Percentiles rank a stretch among this genome's conserved stretches.
Conservation (phyloP, 2,797 vertebrate genomes). For the Sebastes kiyomatsui region DNA sequence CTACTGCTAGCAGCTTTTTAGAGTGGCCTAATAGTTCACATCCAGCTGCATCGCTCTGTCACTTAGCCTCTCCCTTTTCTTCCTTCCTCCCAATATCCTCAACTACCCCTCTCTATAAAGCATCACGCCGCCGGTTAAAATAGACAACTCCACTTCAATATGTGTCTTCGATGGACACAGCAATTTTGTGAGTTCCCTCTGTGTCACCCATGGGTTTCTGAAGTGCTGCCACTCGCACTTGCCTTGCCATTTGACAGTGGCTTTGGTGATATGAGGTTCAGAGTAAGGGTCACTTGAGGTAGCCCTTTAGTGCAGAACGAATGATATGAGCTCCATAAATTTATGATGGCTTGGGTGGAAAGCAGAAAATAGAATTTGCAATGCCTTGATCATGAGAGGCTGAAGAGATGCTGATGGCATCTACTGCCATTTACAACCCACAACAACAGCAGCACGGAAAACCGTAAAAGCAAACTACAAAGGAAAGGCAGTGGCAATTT, state of each 20-base stretch:
- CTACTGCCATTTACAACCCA: not conserved
- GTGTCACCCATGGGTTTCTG: slow-evolving; percentile 21
- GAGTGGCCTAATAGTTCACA: slow-evolving; percentile 53
- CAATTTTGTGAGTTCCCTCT: not conserved
- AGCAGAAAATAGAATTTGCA: slow-evolving; percentile 9
- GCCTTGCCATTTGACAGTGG: slow-evolving; percentile 1
- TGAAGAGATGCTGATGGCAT: slow-evolving; percentile 2
- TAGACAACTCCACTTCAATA: slow-evolving; percentile 37
- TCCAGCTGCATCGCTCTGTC: slow-evolving; percentile 51
- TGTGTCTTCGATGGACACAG: slow-evolving; percentile 1
- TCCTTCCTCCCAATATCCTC: slow-evolving; percentile 21
- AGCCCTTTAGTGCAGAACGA: not conserved
- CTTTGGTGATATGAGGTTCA: slow-evolving; percentile 9
- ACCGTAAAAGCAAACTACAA: not conserved
- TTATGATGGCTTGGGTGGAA: slow-evolving; percentile 25
- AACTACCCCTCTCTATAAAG: slow-evolving; percentile 49
- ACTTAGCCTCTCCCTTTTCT: slow-evolving; percentile 54
- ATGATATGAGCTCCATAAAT: slow-evolving; percentile 27
- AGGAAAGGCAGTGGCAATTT: not conserved
- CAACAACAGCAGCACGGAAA: not conserved
- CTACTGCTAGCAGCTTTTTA: slow-evolving; percentile 35
- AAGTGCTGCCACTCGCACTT: slow-evolving; percentile 47
- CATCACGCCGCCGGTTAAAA: slow-evolving; percentile 41
- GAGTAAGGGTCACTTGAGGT: slow-evolving; percentile 6
- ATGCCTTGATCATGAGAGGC: slow-evolving; percentile 19